These are phyloP conservation scores for Lypha dubia DNA, from an alignment of 2,888 invertebrate genomes.

Conservation along the genomic window DNA sequence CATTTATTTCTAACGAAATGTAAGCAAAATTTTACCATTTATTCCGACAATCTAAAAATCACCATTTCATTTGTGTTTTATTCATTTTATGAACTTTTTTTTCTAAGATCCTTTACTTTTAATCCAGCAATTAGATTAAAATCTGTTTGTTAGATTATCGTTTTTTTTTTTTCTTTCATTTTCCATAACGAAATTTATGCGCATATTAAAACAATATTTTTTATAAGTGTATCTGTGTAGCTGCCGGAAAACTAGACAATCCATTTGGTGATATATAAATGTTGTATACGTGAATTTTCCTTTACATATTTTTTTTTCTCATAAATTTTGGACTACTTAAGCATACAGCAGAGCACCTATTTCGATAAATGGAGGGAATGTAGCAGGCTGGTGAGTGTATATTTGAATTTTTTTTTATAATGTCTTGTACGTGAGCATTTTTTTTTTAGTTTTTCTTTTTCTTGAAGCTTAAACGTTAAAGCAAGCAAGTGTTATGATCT, in stretches of 20 bases:
- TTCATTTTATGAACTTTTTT: too few species aligned
- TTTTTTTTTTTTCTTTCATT: slow-evolving; percentile 17
- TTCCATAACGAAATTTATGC: slow-evolving; percentile 66
- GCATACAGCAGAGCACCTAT: slow-evolving; percentile 27
- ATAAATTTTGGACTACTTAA: slow-evolving; percentile 51
- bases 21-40: background rate
- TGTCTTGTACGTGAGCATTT: slow-evolving; percentile 32
- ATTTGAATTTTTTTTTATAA: slow-evolving; percentile 15
- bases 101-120: slow-evolving; percentile 22
- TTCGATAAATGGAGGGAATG: slow-evolving; percentile 63
- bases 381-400: slow-evolving; percentile 20
- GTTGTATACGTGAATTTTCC: background rate
- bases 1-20: background rate
- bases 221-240: slow-evolving; percentile 56
- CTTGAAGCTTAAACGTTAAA: background rate
- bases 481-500: slow-evolving; percentile 59
- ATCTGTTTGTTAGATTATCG: slow-evolving; percentile 45
- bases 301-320: background rate
- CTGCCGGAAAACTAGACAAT: slow-evolving; percentile 70
- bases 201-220: slow-evolving; percentile 72
- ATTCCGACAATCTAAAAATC: slow-evolving; percentile 28
- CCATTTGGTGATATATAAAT: slow-evolving; percentile 60
- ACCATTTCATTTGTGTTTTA: slow-evolving; percentile 38
- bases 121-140: slow-evolving; percentile 66
- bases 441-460: slow-evolving; percentile 3